These are phyloP conservation scores for Benthosema pterotum DNA, from an alignment of 2,797 vertebrate genomes.

Conservation along the genomic window DNA sequence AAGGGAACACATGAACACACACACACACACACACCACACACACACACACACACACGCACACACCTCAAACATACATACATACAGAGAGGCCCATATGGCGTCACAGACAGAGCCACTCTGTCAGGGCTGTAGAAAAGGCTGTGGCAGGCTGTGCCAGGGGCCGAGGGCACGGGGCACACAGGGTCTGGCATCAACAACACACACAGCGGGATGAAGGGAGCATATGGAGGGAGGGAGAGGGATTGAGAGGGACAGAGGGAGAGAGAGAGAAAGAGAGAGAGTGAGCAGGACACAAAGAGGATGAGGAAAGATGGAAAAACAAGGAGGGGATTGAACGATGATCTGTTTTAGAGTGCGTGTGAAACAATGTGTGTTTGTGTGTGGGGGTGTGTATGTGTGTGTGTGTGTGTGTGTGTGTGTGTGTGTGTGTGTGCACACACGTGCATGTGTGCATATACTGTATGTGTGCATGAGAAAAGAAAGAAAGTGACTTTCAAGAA, in stretches of 20 bases:
- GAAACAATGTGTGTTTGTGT: constrained; percentile 10
- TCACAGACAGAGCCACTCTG: constrained; percentile 42
- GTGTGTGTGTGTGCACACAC: too few species aligned
- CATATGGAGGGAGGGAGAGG: not conserved
- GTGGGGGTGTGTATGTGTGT: constrained; percentile 16
- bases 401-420: constrained; percentile 1
- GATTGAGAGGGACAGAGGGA: not conserved
- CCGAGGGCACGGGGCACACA: constrained; percentile 33
- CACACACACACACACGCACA: constrained; percentile 4
- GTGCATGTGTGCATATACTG: too few species aligned
- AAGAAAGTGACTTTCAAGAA: not conserved
- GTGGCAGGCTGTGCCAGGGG: constrained; percentile 41
- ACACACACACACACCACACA: constrained; percentile 6
- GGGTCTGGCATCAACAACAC: constrained; percentile 22
- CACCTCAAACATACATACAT: constrained; percentile 44
- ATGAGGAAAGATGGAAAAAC: not conserved
- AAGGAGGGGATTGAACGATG: not conserved
- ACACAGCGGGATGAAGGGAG: constrained; percentile 14
- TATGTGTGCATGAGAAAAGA: constrained; percentile 3
- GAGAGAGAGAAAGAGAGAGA: not conserved
- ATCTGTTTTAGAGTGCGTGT: not conserved
- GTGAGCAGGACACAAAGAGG: not conserved
- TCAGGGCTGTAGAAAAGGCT: constrained; percentile 30
- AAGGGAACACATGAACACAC: constrained; percentile 22
- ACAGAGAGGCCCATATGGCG: constrained; percentile 72